Evolutionary conservation across 2,888 invertebrate genomes (phyloP), one percentile per base, ranked within the genome.

Genomic region (Bombylius discolor): DNA sequence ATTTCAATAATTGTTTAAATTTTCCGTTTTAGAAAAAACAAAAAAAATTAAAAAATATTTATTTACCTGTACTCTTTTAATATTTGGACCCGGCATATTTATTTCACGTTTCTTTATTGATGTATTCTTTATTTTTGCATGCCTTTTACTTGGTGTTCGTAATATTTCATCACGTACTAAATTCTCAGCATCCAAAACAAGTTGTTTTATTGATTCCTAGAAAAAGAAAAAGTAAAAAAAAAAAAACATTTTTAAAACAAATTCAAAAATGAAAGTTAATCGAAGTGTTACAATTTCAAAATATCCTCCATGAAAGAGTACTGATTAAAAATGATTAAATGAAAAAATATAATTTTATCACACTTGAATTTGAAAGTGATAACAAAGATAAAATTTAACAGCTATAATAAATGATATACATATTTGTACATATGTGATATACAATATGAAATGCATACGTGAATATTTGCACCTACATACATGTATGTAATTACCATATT

Each of bases 121-220:
- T 53, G 57, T 36, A 58, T 69, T 69, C 63, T 70, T 71, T 58
- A 63, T 61, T 61, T 59, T 62, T 49, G 60, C 58, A 65, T 70
- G 69, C 63, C 69, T 68, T 61, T 67, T 68, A 63, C 69, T 72
- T 63, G 73, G 73, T 60, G 73, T 73, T 66, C 72, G 73, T 63
- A 71, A 62, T 31, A 59, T 50, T 62, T 71, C 71, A 65, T 74
- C 77, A 72, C 79, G 81, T 52, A 90, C 88, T 70, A 90, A 77
- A 71, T 86, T 84, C 68, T 90, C 90, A 14, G 88, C 90, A 67
- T 87, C 83, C 64, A 84, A 83, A 58, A 90, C 88, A 58, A 91
- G 76, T 70, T 84, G 81, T 67, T 84, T 82, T 63, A 88, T 84
- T 68, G 83, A 81, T 65, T 78, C 77, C 23, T 23, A 23, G 66